Base-by-base conservation (phyloP, 2,113 vertebrate species). In the Rhinichthys klamathensis region DNA sequence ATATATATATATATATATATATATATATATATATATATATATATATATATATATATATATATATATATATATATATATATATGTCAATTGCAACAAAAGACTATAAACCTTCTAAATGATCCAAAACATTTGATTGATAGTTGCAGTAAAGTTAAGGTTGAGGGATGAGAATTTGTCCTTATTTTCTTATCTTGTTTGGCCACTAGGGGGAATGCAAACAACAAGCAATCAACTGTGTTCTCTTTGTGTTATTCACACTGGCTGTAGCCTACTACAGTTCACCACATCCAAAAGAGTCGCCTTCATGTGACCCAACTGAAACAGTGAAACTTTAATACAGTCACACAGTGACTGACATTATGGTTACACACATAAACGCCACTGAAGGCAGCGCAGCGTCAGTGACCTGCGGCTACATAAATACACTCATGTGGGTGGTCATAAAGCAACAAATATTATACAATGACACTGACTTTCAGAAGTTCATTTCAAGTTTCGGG, bases 341-440 rank as follows among this genome's bases (percentile, higher is more conserved):
- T 44, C 63, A 69, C n/a, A 51, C 8, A 23, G 44, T 38, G n/a
- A 56, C 77, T 80, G 27, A 16, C 75, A 70, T 72, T 32, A 63
- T 65, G 13, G 23, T 65, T 23, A 30, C 35, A 60, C 18, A 35
- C 44, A 74, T 82, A 56, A 73, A 46, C 54, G 18, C 38, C 27
- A 54, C 75, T 38, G 76, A 73, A 35, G 30, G 4, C 30, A 41
- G 58, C 61, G 4, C 30, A 30, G 58, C 61, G 32, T 60, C 70
- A 63, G 30, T 84, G 85, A 81, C 70, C 77, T 51, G 41, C 38
- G 77, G 41, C 74, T 80, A 73, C 35, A 61, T 30, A 81, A 70
- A 82, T 78, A 85, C 72, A 88, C 72, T 82, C 79, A 88, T 41
- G 88, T 94, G 92, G 93, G 94, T 95, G 93, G 93, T 92, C 93